Evolutionary conservation across 2,797 vertebrate species (phyloP), one percentile per base, ranked within the genome.

Genomic region (Pyrocephalus nanus): DNA sequence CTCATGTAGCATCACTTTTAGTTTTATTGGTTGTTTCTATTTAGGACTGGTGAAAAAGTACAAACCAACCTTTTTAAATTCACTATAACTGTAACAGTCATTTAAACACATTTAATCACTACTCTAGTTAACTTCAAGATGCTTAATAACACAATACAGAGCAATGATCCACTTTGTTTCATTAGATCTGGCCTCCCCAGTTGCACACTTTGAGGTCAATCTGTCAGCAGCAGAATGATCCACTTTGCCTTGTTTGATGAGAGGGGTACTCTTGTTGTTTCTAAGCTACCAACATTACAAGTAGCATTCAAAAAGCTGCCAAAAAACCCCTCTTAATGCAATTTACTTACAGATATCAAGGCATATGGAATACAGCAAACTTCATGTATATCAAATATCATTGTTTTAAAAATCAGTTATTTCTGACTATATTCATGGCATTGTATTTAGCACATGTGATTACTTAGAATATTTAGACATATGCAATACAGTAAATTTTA

Each of bases 51-150:
- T 64, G 6, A 91, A 91, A 89, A 65, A 78, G 22, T 50, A 69
- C 14, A 29, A 90, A 70, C 29, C 3, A 12, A 94, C 32, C 47
- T 78, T 79, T 82, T 87, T 66, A 90, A 57, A 66, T 61, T 82
- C 47, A n/a, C 62, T 88, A 71, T 82, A 69, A 65, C 9, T 42
- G 22, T 26, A 90, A 43, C 17, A 74, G 48, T 81, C 11, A 79
- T 84, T 88, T 90, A 84, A 88, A 80, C 36, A 61, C 54, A 91
- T 80, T 85, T 86, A 88, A 87, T 90, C 57, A 75, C 34, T 67
- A 84, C 36, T 69, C 77, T 34, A 62, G 77, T 94, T 83, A 94
- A 91, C 62, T 88, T 23, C 0, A 2, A 90, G 58, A 90, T 57
- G 47, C 57, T 82, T 83, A 90, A 53, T 88, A 83, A 66, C 17